Percentiles rank a stretch among this genome's conserved stretches.
These are phyloP conservation scores for Phalacrocorax brasilianus DNA, from an alignment of 2,113 vertebrate species.

Conservation along the genomic window DNA sequence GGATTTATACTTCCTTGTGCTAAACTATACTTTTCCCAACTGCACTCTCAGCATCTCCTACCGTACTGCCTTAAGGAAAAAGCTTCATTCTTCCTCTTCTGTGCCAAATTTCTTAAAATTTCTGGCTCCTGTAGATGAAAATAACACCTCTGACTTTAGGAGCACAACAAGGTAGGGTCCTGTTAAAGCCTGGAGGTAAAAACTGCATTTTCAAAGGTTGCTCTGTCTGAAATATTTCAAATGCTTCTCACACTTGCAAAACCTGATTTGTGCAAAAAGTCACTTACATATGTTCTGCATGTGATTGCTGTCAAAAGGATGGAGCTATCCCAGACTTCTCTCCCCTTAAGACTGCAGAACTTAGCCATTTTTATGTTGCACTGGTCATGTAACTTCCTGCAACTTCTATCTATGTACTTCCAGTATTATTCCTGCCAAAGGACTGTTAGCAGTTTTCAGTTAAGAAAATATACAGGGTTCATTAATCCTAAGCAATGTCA, in stretches of 20 bases:
- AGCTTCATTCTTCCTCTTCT: slow-evolving; percentile 94
- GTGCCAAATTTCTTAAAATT: slow-evolving; percentile 99
- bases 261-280: not conserved
- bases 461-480: not conserved
- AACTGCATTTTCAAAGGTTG: slow-evolving; percentile 8
- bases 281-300: not conserved
- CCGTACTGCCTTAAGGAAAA: slow-evolving; percentile 89
- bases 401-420: not conserved
- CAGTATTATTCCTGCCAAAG: not conserved
- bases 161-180: slow-evolving; percentile 80
- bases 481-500: not conserved
- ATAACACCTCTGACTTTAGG: slow-evolving; percentile 85
- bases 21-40: slow-evolving; percentile 74
- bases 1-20: slow-evolving; percentile 60
- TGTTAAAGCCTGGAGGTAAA: slow-evolving; percentile 30
- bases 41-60: slow-evolving; percentile 84
- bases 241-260: not conserved
- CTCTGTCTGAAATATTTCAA: slow-evolving; percentile 8
- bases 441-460: not conserved
- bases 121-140: slow-evolving; percentile 95
- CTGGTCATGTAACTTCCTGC: not conserved
- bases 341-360: not conserved
- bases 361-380: not conserved
- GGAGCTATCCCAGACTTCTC: not conserved
- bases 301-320: not conserved